Evolutionary conservation across 2,113 vertebrate species (phyloP).

Genomic region (Corythornis vintsioides): DNA sequence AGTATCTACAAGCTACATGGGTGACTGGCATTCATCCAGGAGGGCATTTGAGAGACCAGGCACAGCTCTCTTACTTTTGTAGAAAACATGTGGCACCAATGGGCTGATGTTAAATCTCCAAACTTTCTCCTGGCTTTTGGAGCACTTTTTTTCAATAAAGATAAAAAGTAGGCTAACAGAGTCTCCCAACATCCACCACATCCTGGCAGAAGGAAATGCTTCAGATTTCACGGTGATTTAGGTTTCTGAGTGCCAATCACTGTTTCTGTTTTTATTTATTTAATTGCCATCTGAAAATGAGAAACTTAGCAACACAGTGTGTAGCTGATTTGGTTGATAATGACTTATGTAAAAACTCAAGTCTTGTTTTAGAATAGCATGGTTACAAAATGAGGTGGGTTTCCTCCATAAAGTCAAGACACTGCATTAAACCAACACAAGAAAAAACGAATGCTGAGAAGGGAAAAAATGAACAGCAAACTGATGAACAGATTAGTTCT

Average conservation of each 20-base stretch:
- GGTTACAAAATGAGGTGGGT: background rate
- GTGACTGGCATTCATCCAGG: background rate
- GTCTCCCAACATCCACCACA: background rate
- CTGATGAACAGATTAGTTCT: constrained; percentile 23
- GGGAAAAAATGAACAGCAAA: background rate
- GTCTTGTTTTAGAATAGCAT: constrained; percentile 32
- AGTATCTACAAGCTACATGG: fast-evolving
- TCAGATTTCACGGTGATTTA: constrained; percentile 47
- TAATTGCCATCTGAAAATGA: constrained; percentile 44
- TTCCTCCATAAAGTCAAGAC: background rate
- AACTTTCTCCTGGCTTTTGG: background rate
- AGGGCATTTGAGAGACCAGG: background rate
- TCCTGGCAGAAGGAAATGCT: constrained; percentile 43
- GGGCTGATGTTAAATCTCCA: background rate
- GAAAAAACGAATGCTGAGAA: background rate
- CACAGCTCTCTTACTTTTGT: background rate
- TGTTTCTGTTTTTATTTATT: constrained; percentile 53
- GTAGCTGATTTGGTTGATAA: constrained; percentile 18
- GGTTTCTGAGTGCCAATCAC: constrained; percentile 25
- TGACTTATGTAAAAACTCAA: background rate
- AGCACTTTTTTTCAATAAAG: background rate
- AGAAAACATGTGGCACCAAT: background rate
- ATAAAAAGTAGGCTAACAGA: constrained; percentile 9
- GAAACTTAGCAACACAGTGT: constrained; percentile 42
- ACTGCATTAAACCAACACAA: background rate